Evolutionary conservation across 64 coral and sea anemone genomes (phyloP).

Genomic region (Stichodactyla helianthus): DNA sequence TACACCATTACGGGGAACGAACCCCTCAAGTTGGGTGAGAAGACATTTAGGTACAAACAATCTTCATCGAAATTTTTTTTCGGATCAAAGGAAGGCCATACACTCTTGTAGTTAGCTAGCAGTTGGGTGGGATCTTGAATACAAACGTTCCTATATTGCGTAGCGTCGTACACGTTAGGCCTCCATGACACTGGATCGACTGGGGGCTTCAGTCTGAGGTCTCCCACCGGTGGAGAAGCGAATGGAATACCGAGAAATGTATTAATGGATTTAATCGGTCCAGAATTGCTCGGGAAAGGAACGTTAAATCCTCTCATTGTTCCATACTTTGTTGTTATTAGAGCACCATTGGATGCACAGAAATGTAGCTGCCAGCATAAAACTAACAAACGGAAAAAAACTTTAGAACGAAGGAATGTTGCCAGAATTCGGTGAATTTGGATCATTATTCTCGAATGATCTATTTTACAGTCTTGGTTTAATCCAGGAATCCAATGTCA

Average conservation of each 20-base stretch:
- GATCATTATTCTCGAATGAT: not conserved
- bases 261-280: conserved; percentile 2
- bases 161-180: conserved; percentile 16
- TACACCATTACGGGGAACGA: conserved; percentile 37
- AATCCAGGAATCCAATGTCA: not conserved
- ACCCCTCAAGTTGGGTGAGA: not conserved
- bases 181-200: conserved; percentile 10
- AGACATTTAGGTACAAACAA: conserved; percentile 36
- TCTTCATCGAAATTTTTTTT: conserved; percentile 7
- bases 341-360: not conserved
- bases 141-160: conserved; percentile 29
- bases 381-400: not conserved
- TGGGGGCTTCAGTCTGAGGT: conserved; percentile 29
- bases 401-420: not conserved
- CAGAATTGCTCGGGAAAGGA: not conserved
- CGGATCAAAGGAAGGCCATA: not conserved
- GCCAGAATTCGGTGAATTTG: not conserved
- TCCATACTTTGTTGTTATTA: conserved; percentile 21
- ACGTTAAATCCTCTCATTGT: not conserved
- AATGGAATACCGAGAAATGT: conserved; percentile 44
- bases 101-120: not conserved
- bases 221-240: conserved; percentile 44
- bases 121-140: not conserved
- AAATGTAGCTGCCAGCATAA: not conserved
- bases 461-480: not conserved